Evolutionary conservation across 2,888 invertebrate species (phyloP), one percentile per base, ranked within the genome.

Genomic region (Tillus elongatus): DNA sequence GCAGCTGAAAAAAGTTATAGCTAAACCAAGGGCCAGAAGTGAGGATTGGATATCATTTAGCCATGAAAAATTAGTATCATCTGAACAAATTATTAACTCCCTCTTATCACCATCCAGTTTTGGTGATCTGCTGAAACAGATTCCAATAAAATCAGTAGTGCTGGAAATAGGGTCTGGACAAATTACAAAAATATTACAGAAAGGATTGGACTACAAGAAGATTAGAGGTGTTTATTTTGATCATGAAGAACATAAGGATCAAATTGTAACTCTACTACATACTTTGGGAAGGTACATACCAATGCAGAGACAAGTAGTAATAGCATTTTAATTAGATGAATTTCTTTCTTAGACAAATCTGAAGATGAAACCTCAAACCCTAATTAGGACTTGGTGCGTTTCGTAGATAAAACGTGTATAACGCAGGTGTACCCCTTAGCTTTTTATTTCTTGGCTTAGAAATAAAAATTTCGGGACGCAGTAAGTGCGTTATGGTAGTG

Each of bases 161-260:
- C n/a, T 19, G n/a, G 24, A 19, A 8, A 19, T 19, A 6, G 24
- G 24, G 24, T 19, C 24, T 19, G 24, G 24, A n/a, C n/a, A 19
- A 8, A 8, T 19, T 8, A 8, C 24, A 6, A n/a, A 19, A n/a
- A 19, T 19, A 19, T n/a, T 19, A 6, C 6, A 6, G 6, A 6
- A 19, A n/a, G n/a, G 24, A 6, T 8, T 19, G 24, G n/a, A n/a
- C 24, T 6, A 19, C n/a, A n/a, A 19, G 6, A 19, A 19, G 24
- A n/a, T 19, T 6, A 19, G n/a, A 6, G 24, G 6, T 6, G 24
- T 19, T n/a, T n/a, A 19, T 19, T 19, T 19, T 6, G n/a, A 19
- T n/a, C 24, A n/a, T 8, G 24, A 19, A 6, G 24, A n/a, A 8
- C 6, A 19, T 8, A 19, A 19, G 24, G 24, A 19, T 19, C n/a